A percentile compares a stretch with the other conserved stretches of the same genome.
Evolutionary conservation across 2,113 vertebrate genomes (phyloP).

Genomic region (Sterrhoptilus dennistouni): DNA sequence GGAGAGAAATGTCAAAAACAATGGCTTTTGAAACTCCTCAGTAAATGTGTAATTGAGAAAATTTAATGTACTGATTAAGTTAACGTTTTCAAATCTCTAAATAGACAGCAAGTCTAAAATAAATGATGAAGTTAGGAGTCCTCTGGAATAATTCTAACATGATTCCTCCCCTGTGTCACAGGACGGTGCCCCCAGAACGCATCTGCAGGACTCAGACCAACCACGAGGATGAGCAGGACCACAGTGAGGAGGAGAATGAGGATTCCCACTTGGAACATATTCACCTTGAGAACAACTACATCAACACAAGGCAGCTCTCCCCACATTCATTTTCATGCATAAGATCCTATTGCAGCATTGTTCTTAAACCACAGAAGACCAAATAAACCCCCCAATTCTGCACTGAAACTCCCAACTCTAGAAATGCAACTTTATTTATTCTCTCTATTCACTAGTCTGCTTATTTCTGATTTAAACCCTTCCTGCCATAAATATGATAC

Average conservation of each 20-base stretch:
- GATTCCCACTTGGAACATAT: conserved; percentile 86
- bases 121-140: background rate
- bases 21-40: background rate
- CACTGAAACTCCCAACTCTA: background rate
- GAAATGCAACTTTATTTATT: conserved; percentile 43
- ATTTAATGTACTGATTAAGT: background rate
- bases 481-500: background rate
- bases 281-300: conserved; percentile 92
- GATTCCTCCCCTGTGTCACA: conserved; percentile 50
- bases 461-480: background rate
- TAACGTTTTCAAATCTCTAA: background rate
- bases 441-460: background rate
- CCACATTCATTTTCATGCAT: conserved; percentile 88
- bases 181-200: conserved; percentile 81
- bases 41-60: background rate
- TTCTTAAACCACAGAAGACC: conserved; percentile 88
- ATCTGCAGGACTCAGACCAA: conserved; percentile 79
- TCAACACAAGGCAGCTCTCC: conserved; percentile 84
- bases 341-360: conserved; percentile 85
- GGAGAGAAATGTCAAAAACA: background rate
- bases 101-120: background rate
- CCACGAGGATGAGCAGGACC: background rate
- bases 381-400: conserved; percentile 64
- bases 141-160: background rate
- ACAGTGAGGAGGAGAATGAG: conserved; percentile 22